Conservation (phyloP, 1,140 invertebrate genomes). For the Charaxes varanes region DNA sequence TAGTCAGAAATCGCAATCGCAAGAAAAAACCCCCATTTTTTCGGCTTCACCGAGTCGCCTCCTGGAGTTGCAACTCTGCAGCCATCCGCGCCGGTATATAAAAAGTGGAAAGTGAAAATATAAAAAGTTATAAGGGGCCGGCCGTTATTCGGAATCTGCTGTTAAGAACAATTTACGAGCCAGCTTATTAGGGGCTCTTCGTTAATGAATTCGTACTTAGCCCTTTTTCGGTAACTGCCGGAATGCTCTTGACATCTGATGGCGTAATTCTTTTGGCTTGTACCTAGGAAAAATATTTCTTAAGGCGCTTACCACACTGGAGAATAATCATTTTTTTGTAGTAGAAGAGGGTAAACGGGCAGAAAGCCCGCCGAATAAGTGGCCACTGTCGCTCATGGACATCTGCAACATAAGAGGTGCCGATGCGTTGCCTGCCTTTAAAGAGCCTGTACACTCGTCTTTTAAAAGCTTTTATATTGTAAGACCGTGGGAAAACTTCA, state of each 20-base stretch:
- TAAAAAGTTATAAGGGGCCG: slow-evolving; percentile 54
- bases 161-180: slow-evolving; percentile 49
- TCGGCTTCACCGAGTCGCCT: too few relatives aligned
- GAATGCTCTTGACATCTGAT: neutral
- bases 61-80: slow-evolving; percentile 9
- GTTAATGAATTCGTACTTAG: slow-evolving; percentile 19
- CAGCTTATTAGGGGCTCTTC: slow-evolving; percentile 33
- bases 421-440: too few relatives aligned
- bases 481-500: too few relatives aligned
- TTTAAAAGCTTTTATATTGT: too few relatives aligned
- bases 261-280: neutral
- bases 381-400: too few relatives aligned
- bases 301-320: neutral
- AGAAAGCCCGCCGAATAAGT: too few relatives aligned
- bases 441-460: too few relatives aligned
- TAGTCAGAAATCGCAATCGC: too few relatives aligned
- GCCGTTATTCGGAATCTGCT: slow-evolving; percentile 42
- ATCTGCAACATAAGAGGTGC: too few relatives aligned
- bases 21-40: too few relatives aligned
- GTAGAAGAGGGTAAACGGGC: too few relatives aligned
- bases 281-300: neutral
- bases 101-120: slow-evolving; percentile 62
- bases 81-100: slow-evolving; percentile 26
- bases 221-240: slow-evolving; percentile 2
- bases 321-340: too few relatives aligned